Conservation (phyloP, 2,888 invertebrate species). For the Lithophane leautieri region DNA sequence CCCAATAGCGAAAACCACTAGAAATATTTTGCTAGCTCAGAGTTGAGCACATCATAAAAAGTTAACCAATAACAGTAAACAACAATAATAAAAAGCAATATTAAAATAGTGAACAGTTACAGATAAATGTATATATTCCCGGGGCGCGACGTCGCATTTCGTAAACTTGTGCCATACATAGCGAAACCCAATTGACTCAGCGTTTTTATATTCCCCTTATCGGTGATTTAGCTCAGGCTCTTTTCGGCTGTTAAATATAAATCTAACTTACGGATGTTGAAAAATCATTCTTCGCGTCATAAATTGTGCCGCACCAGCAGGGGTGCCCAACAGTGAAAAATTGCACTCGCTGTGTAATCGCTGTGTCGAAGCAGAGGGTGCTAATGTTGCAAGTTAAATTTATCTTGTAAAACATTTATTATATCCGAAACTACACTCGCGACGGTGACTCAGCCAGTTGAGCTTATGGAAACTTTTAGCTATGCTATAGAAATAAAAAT, state of each 20-base stretch:
- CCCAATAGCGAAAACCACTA: background rate
- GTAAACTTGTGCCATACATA: conserved; percentile 64
- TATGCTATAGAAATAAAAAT: conserved; percentile 24
- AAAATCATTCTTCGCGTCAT: conserved; percentile 88
- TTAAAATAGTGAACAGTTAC: conserved; percentile 61
- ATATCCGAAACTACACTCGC: conserved; percentile 75
- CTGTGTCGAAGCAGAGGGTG: conserved; percentile 85
- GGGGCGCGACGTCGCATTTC: conserved; percentile 48
- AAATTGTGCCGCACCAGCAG: conserved; percentile 83
- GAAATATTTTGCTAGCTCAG: conserved; percentile 40
- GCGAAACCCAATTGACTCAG: conserved; percentile 73
- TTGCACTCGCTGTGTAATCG: conserved; percentile 86
- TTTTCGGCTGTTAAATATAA: conserved; percentile 85
- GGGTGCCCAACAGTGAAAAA: conserved; percentile 87
- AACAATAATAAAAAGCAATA: conserved; percentile 58
- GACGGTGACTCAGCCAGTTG: conserved; percentile 72
- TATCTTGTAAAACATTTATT: conserved; percentile 87
- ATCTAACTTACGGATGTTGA: conserved; percentile 87
- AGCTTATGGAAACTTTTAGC: conserved; percentile 25
- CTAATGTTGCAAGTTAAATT: conserved; percentile 87
- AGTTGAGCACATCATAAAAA: conserved; percentile 40
- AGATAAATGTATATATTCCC: conserved; percentile 60
- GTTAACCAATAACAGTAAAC: conserved; percentile 53
- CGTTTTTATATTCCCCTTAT: conserved; percentile 76
- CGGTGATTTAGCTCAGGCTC: conserved; percentile 78